Base-by-base conservation (phyloP, 2,888 invertebrate species). In the Seladonia tumulorum region DNA sequence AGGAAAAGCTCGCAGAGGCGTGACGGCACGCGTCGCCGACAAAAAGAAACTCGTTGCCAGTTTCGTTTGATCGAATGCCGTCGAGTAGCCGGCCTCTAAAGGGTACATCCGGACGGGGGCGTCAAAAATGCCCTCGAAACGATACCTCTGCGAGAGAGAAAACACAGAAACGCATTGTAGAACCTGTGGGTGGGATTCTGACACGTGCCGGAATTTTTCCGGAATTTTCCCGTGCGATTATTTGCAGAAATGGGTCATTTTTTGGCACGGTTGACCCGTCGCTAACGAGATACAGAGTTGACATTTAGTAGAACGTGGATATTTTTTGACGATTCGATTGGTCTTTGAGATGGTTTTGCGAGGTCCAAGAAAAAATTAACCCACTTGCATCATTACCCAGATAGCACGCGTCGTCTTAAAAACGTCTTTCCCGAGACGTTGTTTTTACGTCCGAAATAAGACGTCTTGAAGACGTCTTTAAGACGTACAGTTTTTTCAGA, bases 21-120 rank as follows among this genome's bases (percentile, higher is more conserved):
- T 66, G 29, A 66, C 53, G 74, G 74, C 74, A 74, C 75, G 75
- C 60, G 60, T 42, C 63, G 66, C 18, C 66, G 66, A 35, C 66
- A 35, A 35, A 66, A 66, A 66, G 66, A 35, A 66, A 66, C 35
- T 66, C 66, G 66, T 29, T 29, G 66, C 66, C 35, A 35, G 66
- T 35, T 66, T 35, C 66, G 66, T 66, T 66, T 66, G 66, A 66
- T 66, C 66, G 35, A 66, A 35, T 29, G 22, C 66, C 66, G 66
- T 29, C 29, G 29, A 63, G 29, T 63, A 63, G 63, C 16, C 29
- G 29, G 5, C 63, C 63, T n/a, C 2, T 63, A 5, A 29, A 63
- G 63, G 29, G 53, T 22, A 53, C 53, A 53, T 53, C 22, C 53
- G 53, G 22, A 53, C 53, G 8, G 10, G 22, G 53, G 53, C 53